phyloP scores from a whole-genome alignment of 1,140 invertebrate species.

The Geopemphigus sp. region DNA sequence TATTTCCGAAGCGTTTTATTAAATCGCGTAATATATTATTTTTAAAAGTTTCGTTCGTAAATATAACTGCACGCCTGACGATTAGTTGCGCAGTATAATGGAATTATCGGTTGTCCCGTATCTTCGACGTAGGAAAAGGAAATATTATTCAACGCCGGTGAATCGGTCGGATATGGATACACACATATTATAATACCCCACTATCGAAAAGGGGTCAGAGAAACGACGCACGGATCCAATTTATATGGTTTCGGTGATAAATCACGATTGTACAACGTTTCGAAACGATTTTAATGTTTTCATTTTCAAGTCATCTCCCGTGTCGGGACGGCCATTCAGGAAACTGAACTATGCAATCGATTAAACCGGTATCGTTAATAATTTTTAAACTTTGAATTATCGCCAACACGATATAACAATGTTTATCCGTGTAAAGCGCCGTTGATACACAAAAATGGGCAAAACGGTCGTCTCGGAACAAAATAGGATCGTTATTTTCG shows the following conservation, averaged over 20 bases:
- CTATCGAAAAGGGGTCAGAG: not conserved
- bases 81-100: slow-evolving; percentile 13
- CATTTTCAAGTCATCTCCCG: not conserved
- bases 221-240: not conserved
- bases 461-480: too few relatives aligned
- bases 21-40: not conserved
- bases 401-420: not conserved
- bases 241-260: slow-evolving; percentile 23
- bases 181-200: not conserved
- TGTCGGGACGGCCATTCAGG: not conserved
- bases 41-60: too few relatives aligned
- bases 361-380: not conserved
- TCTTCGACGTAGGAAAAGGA: slow-evolving; percentile 15
- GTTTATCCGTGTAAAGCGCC: too few relatives aligned
- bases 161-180: slow-evolving; percentile 15
- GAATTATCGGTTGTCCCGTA: not conserved
- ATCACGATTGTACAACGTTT: slow-evolving; percentile 20
- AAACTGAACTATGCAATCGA: not conserved
- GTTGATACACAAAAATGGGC: too few relatives aligned
- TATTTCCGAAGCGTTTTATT: not conserved
- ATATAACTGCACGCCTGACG: not conserved
- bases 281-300: slow-evolving; percentile 14
- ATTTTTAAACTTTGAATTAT: not conserved
- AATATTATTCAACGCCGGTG: slow-evolving; percentile 2
- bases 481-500: too few relatives aligned